Evolutionary conservation across 2,797 vertebrate species (phyloP).

Genomic region (Sandelia bainsii): DNA sequence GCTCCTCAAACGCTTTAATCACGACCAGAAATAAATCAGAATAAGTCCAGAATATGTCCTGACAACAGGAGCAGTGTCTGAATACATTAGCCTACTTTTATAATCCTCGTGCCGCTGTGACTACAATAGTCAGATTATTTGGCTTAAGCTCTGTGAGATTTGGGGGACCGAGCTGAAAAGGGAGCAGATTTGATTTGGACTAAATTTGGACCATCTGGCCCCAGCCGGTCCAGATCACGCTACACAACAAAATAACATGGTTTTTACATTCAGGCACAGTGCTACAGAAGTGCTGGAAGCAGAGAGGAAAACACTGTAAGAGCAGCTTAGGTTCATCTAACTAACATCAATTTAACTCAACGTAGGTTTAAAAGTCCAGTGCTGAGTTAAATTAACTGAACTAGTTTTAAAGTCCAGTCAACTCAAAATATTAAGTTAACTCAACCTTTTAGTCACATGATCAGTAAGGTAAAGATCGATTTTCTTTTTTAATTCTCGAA

Average conservation of each 20-base stretch:
- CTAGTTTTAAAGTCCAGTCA: no score
- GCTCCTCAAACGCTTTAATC: background rate
- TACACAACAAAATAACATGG: background rate
- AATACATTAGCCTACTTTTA: constrained; percentile 76
- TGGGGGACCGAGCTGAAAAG: constrained; percentile 9
- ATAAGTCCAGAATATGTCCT: background rate
- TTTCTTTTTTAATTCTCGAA: no score
- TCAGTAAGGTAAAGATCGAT: no score
- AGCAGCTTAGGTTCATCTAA: no score
- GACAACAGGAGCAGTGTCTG: constrained; percentile 17
- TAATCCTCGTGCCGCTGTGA: constrained; percentile 53
- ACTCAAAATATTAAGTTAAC: no score
- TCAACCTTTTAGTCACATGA: no score
- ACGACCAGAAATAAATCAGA: background rate
- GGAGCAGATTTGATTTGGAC: constrained; percentile 40
- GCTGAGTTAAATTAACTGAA: no score
- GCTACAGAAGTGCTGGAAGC: no score
- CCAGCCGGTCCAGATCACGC: background rate
- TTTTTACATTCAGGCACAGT: background rate
- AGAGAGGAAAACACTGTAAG: no score
- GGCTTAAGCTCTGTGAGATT: constrained; percentile 31
- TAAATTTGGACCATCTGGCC: constrained; percentile 63
- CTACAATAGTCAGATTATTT: constrained; percentile 66
- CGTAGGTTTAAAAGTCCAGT: no score
- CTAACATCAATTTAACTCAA: no score